These are phyloP conservation scores for Squalus acanthias DNA, from an alignment of 2,797 vertebrate genomes.

Conservation along the genomic window DNA sequence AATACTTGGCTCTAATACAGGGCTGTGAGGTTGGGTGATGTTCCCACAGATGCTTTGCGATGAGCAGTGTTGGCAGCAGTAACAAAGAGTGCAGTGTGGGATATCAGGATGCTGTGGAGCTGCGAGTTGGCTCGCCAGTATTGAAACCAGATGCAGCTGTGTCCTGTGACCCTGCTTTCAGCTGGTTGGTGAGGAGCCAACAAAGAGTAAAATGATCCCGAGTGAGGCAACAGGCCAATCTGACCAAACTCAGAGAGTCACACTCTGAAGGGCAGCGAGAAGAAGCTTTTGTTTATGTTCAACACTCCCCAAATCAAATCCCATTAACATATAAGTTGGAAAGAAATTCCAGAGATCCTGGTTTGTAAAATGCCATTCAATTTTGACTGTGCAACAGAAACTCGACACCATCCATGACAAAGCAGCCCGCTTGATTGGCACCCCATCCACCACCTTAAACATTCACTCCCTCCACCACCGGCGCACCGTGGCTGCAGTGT, in stretches of 20 bases:
- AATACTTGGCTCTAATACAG: slow-evolving; percentile 42
- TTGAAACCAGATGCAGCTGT: slow-evolving; percentile 57
- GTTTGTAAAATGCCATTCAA: not conserved
- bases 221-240: not conserved
- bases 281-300: not conserved
- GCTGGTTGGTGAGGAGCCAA: slow-evolving; percentile 44
- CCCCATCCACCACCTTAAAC: not conserved
- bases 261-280: no score
- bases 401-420: no score
- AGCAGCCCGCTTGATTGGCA: no score
- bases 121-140: slow-evolving; percentile 53
- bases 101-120: slow-evolving; percentile 48
- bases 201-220: slow-evolving; percentile 33
- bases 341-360: not conserved
- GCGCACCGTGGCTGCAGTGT: no score
- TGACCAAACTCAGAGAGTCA: not conserved
- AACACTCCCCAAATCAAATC: not conserved
- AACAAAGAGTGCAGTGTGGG: slow-evolving; percentile 57
- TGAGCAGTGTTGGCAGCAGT: slow-evolving; percentile 48
- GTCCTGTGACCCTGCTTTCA: slow-evolving; percentile 55
- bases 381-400: no score
- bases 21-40: slow-evolving; percentile 37
- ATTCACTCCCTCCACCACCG: no score
- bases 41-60: slow-evolving; percentile 50
- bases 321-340: not conserved